These are phyloP conservation scores for Limosa lapponica DNA, from an alignment of 2,797 vertebrate genomes.

Conservation along the genomic window DNA sequence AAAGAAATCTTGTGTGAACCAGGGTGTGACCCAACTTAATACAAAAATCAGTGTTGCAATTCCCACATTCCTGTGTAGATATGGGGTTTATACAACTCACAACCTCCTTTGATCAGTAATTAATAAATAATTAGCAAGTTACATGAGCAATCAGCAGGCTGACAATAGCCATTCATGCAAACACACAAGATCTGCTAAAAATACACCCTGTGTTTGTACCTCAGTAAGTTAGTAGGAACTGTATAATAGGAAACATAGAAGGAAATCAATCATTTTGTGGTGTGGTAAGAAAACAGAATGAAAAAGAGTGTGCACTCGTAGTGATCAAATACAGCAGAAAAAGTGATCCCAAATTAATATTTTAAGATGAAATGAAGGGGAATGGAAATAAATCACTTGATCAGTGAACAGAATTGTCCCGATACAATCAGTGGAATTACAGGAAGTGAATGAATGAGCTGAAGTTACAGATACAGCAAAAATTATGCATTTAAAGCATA, in stretches of 20 bases:
- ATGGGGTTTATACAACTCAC: neutral
- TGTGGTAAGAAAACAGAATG: neutral
- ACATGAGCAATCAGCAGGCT: neutral
- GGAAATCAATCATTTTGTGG: neutral
- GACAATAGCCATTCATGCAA: neutral
- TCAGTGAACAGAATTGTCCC: neutral
- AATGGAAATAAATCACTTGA: slow-evolving; percentile 20
- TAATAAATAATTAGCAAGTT: neutral
- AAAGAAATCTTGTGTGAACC: neutral
- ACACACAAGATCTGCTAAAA: neutral
- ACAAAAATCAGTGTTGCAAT: neutral
- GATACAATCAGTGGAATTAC: neutral
- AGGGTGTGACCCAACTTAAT: neutral
- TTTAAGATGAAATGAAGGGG: neutral
- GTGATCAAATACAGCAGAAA: neutral
- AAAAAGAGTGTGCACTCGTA: neutral
- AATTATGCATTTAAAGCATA: neutral
- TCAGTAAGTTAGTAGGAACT: neutral
- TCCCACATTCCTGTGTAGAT: neutral
- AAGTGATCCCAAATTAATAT: neutral
- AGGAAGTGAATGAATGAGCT: neutral
- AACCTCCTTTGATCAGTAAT: neutral
- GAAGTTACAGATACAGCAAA: neutral
- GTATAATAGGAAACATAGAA: neutral
- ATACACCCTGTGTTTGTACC: neutral